A percentile compares a stretch with the other conserved stretches of the same genome.
phyloP scores from a whole-genome alignment of 2,113 vertebrate species.

The Corythornis madagascariensis region DNA sequence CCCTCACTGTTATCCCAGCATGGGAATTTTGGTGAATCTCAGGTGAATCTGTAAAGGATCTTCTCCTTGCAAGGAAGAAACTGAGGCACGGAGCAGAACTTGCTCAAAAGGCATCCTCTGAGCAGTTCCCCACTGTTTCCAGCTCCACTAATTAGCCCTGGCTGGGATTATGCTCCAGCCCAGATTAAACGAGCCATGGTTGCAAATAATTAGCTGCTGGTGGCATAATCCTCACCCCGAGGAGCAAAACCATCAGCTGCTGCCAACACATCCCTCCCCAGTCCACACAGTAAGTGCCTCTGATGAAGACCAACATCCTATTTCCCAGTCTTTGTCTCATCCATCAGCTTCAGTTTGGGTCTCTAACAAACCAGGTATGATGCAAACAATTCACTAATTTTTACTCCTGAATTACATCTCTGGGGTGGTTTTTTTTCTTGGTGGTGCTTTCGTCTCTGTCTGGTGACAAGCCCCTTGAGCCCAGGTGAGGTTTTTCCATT shows the following conservation, averaged over 20 bases:
- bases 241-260: accelerated
- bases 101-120: accelerated
- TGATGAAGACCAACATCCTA: not conserved
- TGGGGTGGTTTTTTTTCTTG: accelerated
- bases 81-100: accelerated
- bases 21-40: not conserved
- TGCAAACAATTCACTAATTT: not conserved
- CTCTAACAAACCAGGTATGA: accelerated
- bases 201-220: not conserved
- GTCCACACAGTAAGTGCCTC: accelerated
- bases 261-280: not conserved
- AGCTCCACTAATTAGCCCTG: not conserved
- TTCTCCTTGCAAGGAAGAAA: not conserved
- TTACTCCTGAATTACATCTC: not conserved
- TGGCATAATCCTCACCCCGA: not conserved
- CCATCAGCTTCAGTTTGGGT: accelerated
- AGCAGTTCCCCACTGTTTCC: not conserved
- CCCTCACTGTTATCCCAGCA: accelerated
- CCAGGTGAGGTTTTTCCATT: not conserved
- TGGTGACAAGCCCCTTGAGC: not conserved
- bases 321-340: accelerated
- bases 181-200: not conserved
- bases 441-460: accelerated
- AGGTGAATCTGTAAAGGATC: not conserved
- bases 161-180: not conserved